Conservation (phyloP, 2,113 vertebrate species). For the Tichodroma muraria region DNA sequence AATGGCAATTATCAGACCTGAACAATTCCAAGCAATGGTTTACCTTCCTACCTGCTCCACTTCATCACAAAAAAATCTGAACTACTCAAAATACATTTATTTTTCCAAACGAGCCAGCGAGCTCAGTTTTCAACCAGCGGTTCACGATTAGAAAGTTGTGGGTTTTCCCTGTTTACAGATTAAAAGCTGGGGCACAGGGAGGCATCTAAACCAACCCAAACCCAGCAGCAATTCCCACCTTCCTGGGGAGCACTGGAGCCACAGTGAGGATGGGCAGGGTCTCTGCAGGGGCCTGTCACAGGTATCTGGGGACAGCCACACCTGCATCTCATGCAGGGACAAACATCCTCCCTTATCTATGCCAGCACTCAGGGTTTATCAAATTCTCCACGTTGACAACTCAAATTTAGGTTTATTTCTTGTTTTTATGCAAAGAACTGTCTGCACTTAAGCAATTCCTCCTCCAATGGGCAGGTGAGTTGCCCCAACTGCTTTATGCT, state of each 20-base stretch:
- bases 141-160: background rate
- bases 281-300: background rate
- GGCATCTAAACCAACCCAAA: background rate
- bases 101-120: background rate
- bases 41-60: background rate
- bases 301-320: background rate
- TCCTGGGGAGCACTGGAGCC: background rate
- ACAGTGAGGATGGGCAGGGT: accelerated
- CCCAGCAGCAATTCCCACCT: background rate
- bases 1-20: background rate
- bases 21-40: background rate
- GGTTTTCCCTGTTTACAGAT: background rate
- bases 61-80: background rate
- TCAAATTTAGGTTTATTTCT: background rate
- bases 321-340: background rate
- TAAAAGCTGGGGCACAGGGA: background rate
- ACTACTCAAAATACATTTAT: background rate
- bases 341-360: too few relatives aligned
- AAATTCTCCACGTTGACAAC: background rate
- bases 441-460: background rate
- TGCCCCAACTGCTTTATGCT: background rate
- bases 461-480: background rate
- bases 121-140: background rate
- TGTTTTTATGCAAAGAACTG: background rate
- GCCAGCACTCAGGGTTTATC: background rate